phyloP scores from a whole-genome alignment of 2,797 vertebrate species.

The Columba guinea region DNA sequence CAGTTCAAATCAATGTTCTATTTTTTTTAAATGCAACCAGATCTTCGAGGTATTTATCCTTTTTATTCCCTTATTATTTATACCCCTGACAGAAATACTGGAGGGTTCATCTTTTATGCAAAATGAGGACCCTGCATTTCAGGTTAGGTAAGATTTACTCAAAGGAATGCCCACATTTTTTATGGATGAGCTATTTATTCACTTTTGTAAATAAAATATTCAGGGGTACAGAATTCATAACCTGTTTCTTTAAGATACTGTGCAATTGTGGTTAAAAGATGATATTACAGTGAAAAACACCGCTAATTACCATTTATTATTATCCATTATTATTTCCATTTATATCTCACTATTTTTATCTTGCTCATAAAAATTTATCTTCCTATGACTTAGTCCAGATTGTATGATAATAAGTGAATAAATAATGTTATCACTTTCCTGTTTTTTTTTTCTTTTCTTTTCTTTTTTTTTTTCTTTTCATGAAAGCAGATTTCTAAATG shows the following conservation, averaged over 20 bases:
- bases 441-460: not conserved
- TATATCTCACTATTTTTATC: slow-evolving; percentile 73
- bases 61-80: not conserved
- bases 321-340: slow-evolving; percentile 39
- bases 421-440: slow-evolving; percentile 51
- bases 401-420: slow-evolving; percentile 76
- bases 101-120: not conserved
- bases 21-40: not conserved
- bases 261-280: not conserved
- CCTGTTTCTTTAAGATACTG: slow-evolving; percentile 21
- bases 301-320: slow-evolving; percentile 40
- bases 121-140: not conserved
- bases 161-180: not conserved
- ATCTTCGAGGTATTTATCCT: not conserved
- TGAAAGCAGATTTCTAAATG: slow-evolving; percentile 49
- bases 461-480: not conserved
- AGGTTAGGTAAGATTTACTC: not conserved
- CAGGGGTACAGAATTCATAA: not conserved
- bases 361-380: slow-evolving; percentile 72
- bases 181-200: not conserved
- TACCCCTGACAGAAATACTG: not conserved
- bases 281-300: slow-evolving; percentile 13
- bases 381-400: slow-evolving; percentile 66
- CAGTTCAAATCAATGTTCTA: not conserved
- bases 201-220: slow-evolving; percentile 7